These are phyloP conservation scores for Sminthurinus signatus DNA, from an alignment of 1,140 invertebrate genomes.

Conservation along the genomic window DNA sequence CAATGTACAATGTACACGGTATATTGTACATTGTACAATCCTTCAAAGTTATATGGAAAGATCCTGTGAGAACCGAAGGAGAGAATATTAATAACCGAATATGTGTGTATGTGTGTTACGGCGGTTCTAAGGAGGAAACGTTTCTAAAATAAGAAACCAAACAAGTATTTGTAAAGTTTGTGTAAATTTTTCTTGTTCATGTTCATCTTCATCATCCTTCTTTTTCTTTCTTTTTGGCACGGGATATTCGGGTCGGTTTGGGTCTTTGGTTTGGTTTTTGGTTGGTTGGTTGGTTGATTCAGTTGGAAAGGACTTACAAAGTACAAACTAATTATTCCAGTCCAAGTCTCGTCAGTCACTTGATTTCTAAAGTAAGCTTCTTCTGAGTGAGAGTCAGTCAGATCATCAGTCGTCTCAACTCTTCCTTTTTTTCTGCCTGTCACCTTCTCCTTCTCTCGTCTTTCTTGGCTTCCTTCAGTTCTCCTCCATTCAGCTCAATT, in stretches of 20 bases:
- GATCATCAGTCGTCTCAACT: too few species aligned
- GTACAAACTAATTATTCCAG: constrained; percentile 8
- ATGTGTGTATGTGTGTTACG: background rate
- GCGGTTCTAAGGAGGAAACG: background rate
- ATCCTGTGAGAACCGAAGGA: too few species aligned
- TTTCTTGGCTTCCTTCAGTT: background rate
- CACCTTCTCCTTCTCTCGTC: background rate
- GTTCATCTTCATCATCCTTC: too few species aligned
- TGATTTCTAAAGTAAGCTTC: background rate
- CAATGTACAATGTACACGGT: too few species aligned
- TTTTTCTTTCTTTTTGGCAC: too few species aligned
- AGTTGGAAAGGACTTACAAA: background rate
- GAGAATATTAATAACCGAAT: constrained; percentile 6
- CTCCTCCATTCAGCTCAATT: too few species aligned
- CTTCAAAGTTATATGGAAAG: too few species aligned
- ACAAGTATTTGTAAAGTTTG: background rate
- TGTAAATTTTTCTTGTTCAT: too few species aligned
- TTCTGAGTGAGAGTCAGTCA: background rate
- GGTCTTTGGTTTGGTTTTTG: background rate
- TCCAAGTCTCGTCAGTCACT: constrained; percentile 6
- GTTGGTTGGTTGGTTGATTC: background rate
- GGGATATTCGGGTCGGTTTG: too few species aligned
- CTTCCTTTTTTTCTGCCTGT: too few species aligned
- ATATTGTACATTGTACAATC: too few species aligned
- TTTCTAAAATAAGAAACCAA: constrained; percentile 8